phyloP scores from a whole-genome alignment of 2,888 invertebrate genomes.

The Apamea monoglypha region DNA sequence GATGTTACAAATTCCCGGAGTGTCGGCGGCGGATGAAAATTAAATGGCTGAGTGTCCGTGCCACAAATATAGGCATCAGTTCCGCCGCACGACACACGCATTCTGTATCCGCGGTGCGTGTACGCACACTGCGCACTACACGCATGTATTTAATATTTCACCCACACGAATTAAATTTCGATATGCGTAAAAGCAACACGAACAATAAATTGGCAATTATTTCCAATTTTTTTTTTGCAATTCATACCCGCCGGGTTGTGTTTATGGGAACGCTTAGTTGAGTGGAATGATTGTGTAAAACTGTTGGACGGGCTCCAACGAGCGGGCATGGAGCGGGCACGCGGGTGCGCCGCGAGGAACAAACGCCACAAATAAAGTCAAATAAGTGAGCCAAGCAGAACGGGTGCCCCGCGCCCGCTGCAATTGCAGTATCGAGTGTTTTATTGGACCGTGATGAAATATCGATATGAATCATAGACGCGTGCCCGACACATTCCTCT shows the following conservation, averaged over 20 bases:
- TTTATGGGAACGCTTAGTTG: slow-evolving; percentile 90
- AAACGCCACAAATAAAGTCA: slow-evolving; percentile 89
- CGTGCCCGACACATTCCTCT: slow-evolving; percentile 47
- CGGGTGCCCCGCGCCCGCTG: slow-evolving; percentile 62
- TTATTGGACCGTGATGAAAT: slow-evolving; percentile 70
- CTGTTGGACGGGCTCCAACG: slow-evolving; percentile 88
- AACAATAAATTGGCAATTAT: slow-evolving; percentile 87
- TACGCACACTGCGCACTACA: slow-evolving; percentile 23
- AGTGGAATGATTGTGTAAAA: slow-evolving; percentile 91
- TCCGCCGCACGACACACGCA: slow-evolving; percentile 33
- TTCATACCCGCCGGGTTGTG: slow-evolving; percentile 89
- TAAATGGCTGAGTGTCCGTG: slow-evolving; percentile 57
- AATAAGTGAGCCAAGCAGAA: slow-evolving; percentile 84
- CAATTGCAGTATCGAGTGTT: slow-evolving; percentile 71
- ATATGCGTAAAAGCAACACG: slow-evolving; percentile 77
- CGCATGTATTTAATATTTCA: slow-evolving; percentile 46
- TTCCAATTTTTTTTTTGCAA: slow-evolving; percentile 88
- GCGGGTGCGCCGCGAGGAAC: slow-evolving; percentile 78
- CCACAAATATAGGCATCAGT: slow-evolving; percentile 63
- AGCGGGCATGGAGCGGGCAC: slow-evolving; percentile 70
- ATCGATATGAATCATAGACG: slow-evolving; percentile 66
- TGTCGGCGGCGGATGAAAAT: slow-evolving; percentile 60
- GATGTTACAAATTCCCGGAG: slow-evolving; percentile 56
- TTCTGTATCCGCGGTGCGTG: slow-evolving; percentile 46
- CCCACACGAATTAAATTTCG: slow-evolving; percentile 75